A percentile compares a stretch with the other conserved stretches of the same genome.
These are phyloP conservation scores for Microcaecilia unicolor DNA, from an alignment of 2,797 vertebrate genomes.

Conservation along the genomic window DNA sequence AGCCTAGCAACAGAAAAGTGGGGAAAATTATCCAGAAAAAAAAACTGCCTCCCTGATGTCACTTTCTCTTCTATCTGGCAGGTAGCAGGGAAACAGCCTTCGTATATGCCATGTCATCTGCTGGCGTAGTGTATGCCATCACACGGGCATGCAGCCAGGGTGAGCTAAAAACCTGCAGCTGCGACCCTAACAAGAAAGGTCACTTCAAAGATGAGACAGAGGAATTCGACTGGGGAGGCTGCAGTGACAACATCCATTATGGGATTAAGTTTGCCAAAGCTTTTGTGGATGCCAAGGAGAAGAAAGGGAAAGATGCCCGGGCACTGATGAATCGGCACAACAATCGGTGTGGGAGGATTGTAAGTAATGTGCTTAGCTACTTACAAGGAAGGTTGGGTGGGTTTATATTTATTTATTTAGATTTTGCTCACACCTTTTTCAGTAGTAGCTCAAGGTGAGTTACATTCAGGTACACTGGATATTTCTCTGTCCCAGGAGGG, in stretches of 20 bases:
- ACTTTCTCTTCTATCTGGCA: constrained; percentile 20
- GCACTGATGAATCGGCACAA: constrained; percentile 96
- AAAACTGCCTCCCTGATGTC: no score
- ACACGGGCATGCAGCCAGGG: constrained; percentile 91
- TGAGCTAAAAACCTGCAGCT: constrained; percentile 84
- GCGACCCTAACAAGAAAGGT: constrained; percentile 78
- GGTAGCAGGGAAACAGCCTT: constrained; percentile 96
- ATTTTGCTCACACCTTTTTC: no score
- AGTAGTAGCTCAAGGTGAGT: no score
- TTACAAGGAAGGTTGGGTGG: no score
- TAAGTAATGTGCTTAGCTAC: no score
- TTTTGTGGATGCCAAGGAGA: constrained; percentile 91
- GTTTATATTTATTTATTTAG: no score
- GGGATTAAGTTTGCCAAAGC: constrained; percentile 89
- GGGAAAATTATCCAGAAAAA: no score
- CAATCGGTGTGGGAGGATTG: constrained; percentile 92
- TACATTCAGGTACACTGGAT: no score
- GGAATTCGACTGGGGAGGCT: constrained; percentile 91
- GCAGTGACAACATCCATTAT: constrained; percentile 94
- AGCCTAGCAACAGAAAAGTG: no score
- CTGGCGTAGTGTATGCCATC: constrained; percentile 90
- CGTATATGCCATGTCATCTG: constrained; percentile 93
- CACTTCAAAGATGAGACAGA: constrained; percentile 71
- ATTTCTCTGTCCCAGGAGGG: no score
- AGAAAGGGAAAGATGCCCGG: constrained; percentile 83